A percentile compares a stretch with the other conserved stretches of the same genome.
phyloP scores from a whole-genome alignment of 35 echinoderm and acorn worm species.

The Nesometra sesokonis region DNA sequence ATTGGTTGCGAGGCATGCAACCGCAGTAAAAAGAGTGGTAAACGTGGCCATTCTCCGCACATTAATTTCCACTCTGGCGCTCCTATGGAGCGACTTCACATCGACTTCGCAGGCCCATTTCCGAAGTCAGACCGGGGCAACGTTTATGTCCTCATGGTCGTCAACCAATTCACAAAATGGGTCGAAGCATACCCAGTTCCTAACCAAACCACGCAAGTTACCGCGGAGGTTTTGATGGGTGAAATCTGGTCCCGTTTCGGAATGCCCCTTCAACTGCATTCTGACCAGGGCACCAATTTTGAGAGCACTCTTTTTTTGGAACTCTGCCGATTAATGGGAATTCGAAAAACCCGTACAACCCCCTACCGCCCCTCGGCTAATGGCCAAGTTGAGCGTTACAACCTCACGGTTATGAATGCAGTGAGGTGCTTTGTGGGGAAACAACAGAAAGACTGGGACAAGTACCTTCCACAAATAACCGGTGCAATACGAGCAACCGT shows the following conservation, averaged over 20 bases:
- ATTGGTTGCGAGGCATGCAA: not conserved
- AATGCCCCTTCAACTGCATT: conserved; percentile 10
- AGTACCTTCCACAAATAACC: conserved; percentile 1
- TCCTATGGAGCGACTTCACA: conserved; percentile 33
- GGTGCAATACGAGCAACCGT: conserved; percentile 15
- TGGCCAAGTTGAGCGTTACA: conserved; percentile 38
- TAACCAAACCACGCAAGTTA: conserved; percentile 17
- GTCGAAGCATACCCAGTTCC: conserved; percentile 11
- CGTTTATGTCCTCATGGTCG: conserved; percentile 25
- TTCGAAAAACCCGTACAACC: conserved; percentile 22
- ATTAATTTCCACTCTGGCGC: conserved; percentile 26
- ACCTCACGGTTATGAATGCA: conserved; percentile 36
- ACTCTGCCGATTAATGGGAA: conserved; percentile 10
- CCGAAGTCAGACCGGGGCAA: not conserved
- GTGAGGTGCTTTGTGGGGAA: conserved; percentile 27
- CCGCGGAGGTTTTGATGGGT: conserved; percentile 2
- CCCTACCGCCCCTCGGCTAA: conserved; percentile 25
- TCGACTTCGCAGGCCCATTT: conserved; percentile 19
- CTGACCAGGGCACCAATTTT: conserved; percentile 45
- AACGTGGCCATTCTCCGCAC: not conserved
- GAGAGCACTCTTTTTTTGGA: conserved; percentile 13
- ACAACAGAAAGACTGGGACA: conserved; percentile 20
- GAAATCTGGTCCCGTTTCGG: conserved; percentile 39
- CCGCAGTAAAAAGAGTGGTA: not conserved
- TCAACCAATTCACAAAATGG: conserved; percentile 38